Conservation (phyloP, 2,113 vertebrate species). For the Brachirus orientalis region DNA sequence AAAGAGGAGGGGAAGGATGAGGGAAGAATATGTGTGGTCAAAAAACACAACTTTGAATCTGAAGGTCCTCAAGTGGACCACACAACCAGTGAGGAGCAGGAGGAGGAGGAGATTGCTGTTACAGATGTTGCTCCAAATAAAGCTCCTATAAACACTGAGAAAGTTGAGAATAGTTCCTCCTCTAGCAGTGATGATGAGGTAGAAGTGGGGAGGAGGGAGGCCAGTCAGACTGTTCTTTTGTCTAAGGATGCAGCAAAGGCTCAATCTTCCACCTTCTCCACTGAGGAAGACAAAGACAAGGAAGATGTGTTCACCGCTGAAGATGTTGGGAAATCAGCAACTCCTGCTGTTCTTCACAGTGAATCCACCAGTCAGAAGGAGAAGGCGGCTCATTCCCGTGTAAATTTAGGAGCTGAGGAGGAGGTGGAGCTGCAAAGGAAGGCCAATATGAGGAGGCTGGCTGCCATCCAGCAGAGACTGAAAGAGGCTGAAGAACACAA, state of each 20-base stretch:
- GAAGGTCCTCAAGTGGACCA: neutral
- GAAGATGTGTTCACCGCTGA: neutral
- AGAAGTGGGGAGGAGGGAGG: constrained; percentile 1
- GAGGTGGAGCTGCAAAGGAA: constrained; percentile 79
- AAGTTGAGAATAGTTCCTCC: constrained; percentile 1
- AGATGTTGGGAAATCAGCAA: constrained; percentile 14
- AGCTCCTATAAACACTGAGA: neutral
- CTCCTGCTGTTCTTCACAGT: constrained; percentile 1
- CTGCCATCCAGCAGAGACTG: constrained; percentile 87
- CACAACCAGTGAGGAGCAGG: neutral
- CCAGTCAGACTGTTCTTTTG: neutral
- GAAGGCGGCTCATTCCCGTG: neutral
- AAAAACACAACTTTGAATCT: constrained; percentile 21
- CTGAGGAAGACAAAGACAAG: constrained; percentile 26
- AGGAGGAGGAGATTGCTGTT: neutral
- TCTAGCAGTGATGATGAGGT: constrained; percentile 34
- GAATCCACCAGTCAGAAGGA: constrained; percentile 28
- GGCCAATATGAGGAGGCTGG: constrained; percentile 89
- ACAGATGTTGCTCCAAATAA: neutral
- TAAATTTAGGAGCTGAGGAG: constrained; percentile 41
- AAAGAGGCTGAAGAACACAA: constrained; percentile 86
- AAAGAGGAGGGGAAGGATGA: constrained; percentile 13
- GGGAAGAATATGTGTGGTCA: neutral
- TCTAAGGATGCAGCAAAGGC: constrained; percentile 2
- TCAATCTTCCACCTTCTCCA: constrained; percentile 34